phyloP scores from a whole-genome alignment of 2,888 invertebrate genomes.

The Boloria euphrosyne region DNA sequence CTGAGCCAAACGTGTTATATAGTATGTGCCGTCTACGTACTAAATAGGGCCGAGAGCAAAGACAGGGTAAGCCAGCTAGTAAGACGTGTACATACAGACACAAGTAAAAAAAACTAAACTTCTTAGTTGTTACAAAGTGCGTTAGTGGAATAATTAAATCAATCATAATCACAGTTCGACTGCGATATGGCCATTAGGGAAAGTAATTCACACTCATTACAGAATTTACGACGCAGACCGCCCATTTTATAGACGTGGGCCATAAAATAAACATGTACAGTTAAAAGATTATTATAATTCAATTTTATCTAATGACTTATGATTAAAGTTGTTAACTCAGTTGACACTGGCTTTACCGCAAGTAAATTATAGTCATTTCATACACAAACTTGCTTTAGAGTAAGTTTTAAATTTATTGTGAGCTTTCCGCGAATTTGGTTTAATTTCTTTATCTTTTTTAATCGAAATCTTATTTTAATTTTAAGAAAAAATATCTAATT shows the following conservation, averaged over 20 bases:
- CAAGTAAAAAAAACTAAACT: neutral
- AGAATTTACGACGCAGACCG: slow-evolving; percentile 22
- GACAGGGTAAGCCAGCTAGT: no score
- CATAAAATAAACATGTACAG: slow-evolving; percentile 11
- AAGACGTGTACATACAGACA: no score
- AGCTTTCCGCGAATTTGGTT: no score
- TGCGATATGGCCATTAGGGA: slow-evolving; percentile 19
- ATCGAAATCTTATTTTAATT: no score
- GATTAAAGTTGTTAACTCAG: neutral
- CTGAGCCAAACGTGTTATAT: no score
- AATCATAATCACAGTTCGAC: slow-evolving; percentile 13
- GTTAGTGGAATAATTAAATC: slow-evolving; percentile 4
- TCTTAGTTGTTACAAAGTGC: neutral
- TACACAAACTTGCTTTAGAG: no score
- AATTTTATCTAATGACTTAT: slow-evolving; percentile 1
- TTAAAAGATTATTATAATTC: slow-evolving; percentile 9
- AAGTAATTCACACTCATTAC: slow-evolving; percentile 29
- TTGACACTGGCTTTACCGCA: neutral
- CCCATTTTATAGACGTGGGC: slow-evolving; percentile 6
- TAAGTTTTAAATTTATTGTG: no score
- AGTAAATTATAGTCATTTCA: no score
- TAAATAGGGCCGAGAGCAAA: no score
- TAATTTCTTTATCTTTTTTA: no score
- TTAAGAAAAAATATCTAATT: no score
- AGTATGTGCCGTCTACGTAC: no score